Percentiles rank a stretch among this genome's conserved stretches.
phyloP scores from a whole-genome alignment of 2,888 invertebrate genomes.

The Drosophila dives region DNA sequence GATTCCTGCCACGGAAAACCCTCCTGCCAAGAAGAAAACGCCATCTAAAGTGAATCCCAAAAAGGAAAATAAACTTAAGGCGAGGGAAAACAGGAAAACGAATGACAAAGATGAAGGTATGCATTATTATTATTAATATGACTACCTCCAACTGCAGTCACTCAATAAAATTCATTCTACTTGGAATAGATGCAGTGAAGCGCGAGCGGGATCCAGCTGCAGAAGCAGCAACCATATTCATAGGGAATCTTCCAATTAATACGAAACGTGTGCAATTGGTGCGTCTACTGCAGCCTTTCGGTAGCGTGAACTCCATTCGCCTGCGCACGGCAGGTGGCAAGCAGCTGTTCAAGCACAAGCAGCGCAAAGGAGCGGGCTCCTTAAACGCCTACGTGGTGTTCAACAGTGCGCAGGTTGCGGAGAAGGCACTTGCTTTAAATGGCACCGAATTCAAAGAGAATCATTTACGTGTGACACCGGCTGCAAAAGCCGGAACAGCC shows the following conservation, averaged over 20 bases:
- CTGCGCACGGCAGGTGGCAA: constrained; percentile 82
- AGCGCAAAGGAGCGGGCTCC: constrained; percentile 73
- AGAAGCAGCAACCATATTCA: constrained; percentile 81
- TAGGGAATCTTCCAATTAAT: constrained; percentile 84
- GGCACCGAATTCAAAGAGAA: constrained; percentile 80
- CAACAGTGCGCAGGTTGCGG: constrained; percentile 63
- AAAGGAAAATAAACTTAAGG: constrained; percentile 26
- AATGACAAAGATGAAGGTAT: constrained; percentile 51
- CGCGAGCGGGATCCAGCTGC: constrained; percentile 54
- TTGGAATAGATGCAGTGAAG: constrained; percentile 41
- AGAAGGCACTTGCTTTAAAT: constrained; percentile 78
- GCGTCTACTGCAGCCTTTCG: constrained; percentile 74
- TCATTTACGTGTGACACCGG: constrained; percentile 80
- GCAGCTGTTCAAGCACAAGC: constrained; percentile 78
- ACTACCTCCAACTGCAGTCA: not conserved
- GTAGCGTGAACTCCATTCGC: constrained; percentile 75
- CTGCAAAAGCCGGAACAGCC: constrained; percentile 34
- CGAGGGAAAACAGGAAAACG: constrained; percentile 30
- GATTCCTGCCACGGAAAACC: constrained; percentile 1
- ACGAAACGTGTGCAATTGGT: constrained; percentile 82
- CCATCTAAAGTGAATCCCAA: constrained; percentile 15
- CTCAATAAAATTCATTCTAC: constrained; percentile 1
- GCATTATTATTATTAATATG: not conserved
- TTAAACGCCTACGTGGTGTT: constrained; percentile 83
- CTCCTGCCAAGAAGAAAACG: constrained; percentile 9